phyloP scores from a whole-genome alignment of 1,140 invertebrate genomes.

The Delia radicum region DNA sequence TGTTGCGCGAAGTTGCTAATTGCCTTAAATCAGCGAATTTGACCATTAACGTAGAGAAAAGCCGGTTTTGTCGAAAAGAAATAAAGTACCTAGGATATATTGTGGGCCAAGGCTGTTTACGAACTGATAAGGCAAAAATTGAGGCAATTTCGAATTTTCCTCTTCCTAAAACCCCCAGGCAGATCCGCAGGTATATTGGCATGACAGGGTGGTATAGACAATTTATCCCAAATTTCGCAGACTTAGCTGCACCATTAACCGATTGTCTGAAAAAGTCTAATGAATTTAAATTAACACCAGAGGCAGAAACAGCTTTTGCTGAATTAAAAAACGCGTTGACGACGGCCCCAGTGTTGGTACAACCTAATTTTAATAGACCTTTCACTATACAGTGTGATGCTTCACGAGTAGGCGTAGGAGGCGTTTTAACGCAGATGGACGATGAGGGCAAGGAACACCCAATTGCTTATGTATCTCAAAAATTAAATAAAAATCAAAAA shows the following conservation, averaged over 20 bases:
- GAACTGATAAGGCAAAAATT: constrained; percentile 38
- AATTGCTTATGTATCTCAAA: constrained; percentile 27
- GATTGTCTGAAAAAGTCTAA: constrained; percentile 4
- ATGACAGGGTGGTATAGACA: constrained; percentile 50
- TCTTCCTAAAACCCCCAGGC: constrained; percentile 4
- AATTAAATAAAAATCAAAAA: constrained; percentile 25
- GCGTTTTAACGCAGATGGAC: constrained; percentile 43
- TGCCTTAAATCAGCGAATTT: background rate
- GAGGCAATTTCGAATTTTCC: background rate
- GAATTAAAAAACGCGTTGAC: constrained; percentile 39
- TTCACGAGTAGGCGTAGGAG: constrained; percentile 43
- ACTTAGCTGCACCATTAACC: constrained; percentile 39
- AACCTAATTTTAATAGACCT: constrained; percentile 45
- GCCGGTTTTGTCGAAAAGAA: background rate
- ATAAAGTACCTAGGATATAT: background rate
- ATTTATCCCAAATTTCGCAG: constrained; percentile 57
- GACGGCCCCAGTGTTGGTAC: constrained; percentile 43
- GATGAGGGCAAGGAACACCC: constrained; percentile 28
- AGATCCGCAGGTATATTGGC: constrained; percentile 1
- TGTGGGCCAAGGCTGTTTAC: constrained; percentile 41
- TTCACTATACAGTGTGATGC: constrained; percentile 34
- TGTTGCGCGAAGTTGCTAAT: background rate
- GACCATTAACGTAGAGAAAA: background rate
- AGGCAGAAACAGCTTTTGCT: constrained; percentile 47
- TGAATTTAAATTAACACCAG: constrained; percentile 18